phyloP scores from a whole-genome alignment of 1,140 invertebrate species.

The Plectrocnemia conspersa region DNA sequence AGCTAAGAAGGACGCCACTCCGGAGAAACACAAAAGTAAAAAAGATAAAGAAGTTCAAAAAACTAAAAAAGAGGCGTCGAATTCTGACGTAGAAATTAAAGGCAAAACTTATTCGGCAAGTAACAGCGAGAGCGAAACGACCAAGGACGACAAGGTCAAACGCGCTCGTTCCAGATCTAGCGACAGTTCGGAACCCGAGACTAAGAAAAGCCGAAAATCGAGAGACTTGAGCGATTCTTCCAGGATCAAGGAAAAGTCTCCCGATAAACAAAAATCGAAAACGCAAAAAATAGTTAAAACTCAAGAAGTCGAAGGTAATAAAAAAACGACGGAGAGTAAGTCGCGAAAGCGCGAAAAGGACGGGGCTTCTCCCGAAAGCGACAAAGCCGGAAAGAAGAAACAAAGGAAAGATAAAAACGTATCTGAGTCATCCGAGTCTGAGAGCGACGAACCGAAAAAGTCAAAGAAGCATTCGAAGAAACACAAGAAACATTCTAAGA shows the following conservation, averaged over 20 bases:
- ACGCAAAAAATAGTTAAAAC: constrained; percentile 7
- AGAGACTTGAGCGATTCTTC: constrained; percentile 38
- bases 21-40: constrained; percentile 35
- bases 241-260: constrained; percentile 25
- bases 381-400: constrained; percentile 51
- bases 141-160: constrained; percentile 43
- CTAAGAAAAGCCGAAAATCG: constrained; percentile 42
- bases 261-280: constrained; percentile 22
- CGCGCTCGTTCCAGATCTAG: constrained; percentile 36
- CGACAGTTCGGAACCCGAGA: constrained; percentile 42
- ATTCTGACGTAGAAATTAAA: constrained; percentile 37
- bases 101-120: constrained; percentile 35
- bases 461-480: constrained; percentile 54
- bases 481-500: constrained; percentile 66
- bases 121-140: constrained; percentile 46
- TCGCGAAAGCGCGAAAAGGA: constrained; percentile 55
- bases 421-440: constrained; percentile 49
- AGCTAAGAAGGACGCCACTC: constrained; percentile 46
- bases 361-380: constrained; percentile 60
- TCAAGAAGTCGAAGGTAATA: constrained; percentile 13
- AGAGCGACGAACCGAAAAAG: constrained; percentile 50
- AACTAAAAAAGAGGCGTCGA: constrained; percentile 19
- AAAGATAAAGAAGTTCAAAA: constrained; percentile 24
- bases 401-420: constrained; percentile 44
- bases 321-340: constrained; percentile 46